Conservation (phyloP, 2,113 vertebrate species). For the Euleptes europaea region DNA sequence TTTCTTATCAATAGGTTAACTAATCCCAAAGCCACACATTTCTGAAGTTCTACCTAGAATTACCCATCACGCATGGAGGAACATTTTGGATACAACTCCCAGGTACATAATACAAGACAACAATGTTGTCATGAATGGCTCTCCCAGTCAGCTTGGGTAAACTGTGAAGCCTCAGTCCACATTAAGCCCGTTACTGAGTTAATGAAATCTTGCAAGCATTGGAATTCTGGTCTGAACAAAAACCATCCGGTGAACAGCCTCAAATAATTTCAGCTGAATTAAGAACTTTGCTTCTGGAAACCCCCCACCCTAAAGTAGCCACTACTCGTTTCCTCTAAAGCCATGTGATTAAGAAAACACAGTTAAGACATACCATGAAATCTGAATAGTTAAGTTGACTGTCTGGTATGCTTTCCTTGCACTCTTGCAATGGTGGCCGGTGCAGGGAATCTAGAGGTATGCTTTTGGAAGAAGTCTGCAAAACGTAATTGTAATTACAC, state of each 20-base stretch:
- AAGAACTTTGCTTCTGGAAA: not conserved
- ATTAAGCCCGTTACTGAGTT: not conserved
- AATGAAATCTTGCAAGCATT: not conserved
- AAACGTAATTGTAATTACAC: constrained; percentile 25
- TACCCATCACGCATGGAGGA: not conserved
- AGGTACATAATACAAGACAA: not conserved
- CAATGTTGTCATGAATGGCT: not conserved
- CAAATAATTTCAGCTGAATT: not conserved
- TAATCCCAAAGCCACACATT: not conserved
- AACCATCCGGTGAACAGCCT: not conserved
- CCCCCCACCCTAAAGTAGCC: not conserved
- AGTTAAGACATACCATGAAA: constrained; percentile 18
- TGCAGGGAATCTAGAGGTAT: constrained; percentile 2
- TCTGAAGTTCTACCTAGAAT: not conserved
- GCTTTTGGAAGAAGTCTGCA: constrained; percentile 21
- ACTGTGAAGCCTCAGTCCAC: not conserved
- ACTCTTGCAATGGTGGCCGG: constrained; percentile 13
- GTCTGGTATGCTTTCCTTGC: constrained; percentile 13
- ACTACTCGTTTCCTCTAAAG: not conserved
- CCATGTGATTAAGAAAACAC: not conserved
- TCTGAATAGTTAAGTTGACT: constrained; percentile 17
- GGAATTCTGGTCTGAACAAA: not conserved
- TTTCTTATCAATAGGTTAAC: not conserved
- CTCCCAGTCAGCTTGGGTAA: not conserved
- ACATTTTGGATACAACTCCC: not conserved